Evolutionary conservation across 2,113 vertebrate genomes (phyloP).

Genomic region (Pterocles gutturalis): DNA sequence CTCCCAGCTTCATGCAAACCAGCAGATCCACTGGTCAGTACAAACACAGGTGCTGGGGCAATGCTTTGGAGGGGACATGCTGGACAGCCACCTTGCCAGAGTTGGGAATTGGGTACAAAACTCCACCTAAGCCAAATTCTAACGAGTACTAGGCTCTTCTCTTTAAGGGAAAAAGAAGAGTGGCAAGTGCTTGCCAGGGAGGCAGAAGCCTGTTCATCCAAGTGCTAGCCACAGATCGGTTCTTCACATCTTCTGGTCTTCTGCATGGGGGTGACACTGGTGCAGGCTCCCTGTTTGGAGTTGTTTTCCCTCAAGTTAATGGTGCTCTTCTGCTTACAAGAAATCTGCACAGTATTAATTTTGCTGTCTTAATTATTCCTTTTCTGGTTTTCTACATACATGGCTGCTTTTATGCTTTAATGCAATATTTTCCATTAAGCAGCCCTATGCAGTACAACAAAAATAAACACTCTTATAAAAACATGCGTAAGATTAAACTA

Average conservation of each 20-base stretch:
- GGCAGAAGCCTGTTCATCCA: background rate
- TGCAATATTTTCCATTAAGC: conserved; percentile 36
- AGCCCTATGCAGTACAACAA: background rate
- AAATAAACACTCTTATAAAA: background rate
- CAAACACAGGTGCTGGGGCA: fast-evolving
- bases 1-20: background rate
- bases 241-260: background rate
- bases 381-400: background rate
- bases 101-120: background rate
- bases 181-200: background rate
- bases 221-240: background rate
- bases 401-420: background rate
- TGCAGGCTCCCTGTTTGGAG: background rate
- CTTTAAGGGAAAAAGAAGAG: background rate
- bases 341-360: background rate
- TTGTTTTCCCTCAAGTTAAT: background rate
- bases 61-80: background rate
- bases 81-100: background rate
- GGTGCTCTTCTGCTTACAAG: background rate
- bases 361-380: background rate
- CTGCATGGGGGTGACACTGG: background rate
- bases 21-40: background rate
- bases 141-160: background rate
- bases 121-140: background rate
- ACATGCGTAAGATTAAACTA: background rate